phyloP scores from a whole-genome alignment of 2,888 invertebrate genomes.

The Plagodis dolabraria region DNA sequence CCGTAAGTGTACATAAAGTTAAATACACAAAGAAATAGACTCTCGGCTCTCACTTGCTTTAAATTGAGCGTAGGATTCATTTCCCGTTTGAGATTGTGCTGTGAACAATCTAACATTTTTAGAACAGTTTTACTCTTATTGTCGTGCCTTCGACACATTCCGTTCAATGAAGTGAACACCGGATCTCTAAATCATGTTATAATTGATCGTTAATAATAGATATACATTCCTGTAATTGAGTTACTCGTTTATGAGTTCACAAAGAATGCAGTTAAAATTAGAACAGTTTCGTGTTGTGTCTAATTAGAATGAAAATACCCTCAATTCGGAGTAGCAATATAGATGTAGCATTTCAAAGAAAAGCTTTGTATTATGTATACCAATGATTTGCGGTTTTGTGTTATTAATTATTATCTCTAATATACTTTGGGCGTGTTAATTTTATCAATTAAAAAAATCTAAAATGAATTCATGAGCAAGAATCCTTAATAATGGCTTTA shows the following conservation, averaged over 20 bases:
- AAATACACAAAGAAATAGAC: background rate
- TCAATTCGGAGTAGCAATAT: no score
- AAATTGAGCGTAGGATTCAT: slow-evolving; percentile 41
- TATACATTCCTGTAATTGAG: background rate
- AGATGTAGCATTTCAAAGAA: no score
- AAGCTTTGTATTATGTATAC: no score
- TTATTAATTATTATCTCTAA: no score
- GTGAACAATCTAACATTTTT: slow-evolving; percentile 24
- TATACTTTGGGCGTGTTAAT: no score
- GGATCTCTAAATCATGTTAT: background rate
- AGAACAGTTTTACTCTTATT: slow-evolving; percentile 4
- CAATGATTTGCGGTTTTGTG: no score
- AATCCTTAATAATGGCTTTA: slow-evolving; percentile 20
- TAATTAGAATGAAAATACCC: no score
- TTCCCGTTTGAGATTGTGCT: slow-evolving; percentile 28
- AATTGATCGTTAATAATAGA: background rate
- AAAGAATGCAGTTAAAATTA: background rate
- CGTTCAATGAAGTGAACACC: background rate
- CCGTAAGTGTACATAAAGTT: slow-evolving; percentile 13
- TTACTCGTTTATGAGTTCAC: background rate
- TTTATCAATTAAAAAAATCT: no score
- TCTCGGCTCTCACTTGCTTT: slow-evolving; percentile 16
- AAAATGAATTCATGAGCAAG: no score
- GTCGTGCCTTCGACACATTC: background rate
- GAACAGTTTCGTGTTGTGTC: background rate